phyloP scores from a whole-genome alignment of 1,140 invertebrate genomes.

The Psix sp. region DNA sequence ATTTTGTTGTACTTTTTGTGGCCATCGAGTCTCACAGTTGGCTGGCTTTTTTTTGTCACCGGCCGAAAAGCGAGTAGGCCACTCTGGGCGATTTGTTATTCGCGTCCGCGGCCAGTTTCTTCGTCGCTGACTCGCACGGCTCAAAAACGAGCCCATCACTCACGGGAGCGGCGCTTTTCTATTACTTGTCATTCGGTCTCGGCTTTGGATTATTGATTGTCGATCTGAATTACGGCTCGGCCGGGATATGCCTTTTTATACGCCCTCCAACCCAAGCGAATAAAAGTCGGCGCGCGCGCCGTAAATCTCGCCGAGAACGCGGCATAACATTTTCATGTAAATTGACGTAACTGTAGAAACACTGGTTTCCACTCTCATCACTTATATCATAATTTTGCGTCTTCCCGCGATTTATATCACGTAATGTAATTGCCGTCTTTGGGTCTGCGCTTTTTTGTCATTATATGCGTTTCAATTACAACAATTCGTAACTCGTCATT shows the following conservation, averaged over 20 bases:
- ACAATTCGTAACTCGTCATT: conserved; percentile 24
- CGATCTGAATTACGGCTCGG: conserved; percentile 28
- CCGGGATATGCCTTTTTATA: conserved; percentile 8
- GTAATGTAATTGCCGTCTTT: conserved; percentile 39
- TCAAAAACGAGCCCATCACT: conserved; percentile 31
- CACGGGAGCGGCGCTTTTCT: conserved; percentile 28
- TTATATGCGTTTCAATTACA: conserved; percentile 38
- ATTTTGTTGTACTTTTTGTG: conserved; percentile 19
- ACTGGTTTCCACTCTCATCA: conserved; percentile 59
- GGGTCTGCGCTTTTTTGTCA: conserved; percentile 21
- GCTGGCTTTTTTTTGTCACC: conserved; percentile 1
- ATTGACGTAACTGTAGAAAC: conserved; percentile 50
- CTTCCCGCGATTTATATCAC: conserved; percentile 35
- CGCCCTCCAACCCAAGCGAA: conserved; percentile 4
- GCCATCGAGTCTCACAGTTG: conserved; percentile 6
- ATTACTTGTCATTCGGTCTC: conserved; percentile 33
- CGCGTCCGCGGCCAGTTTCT: conserved; percentile 68
- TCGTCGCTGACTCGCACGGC: conserved; percentile 7
- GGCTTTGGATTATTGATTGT: conserved; percentile 40
- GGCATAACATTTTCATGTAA: conserved; percentile 56
- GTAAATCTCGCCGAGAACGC: conserved; percentile 42
- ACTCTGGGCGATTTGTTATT: conserved; percentile 40
- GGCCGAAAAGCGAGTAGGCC: conserved; percentile 25
- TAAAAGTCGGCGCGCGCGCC: conserved; percentile 38
- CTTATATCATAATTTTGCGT: conserved; percentile 56